These are phyloP conservation scores for Oryzias melastigma DNA, from an alignment of 2,113 vertebrate genomes.

Conservation along the genomic window DNA sequence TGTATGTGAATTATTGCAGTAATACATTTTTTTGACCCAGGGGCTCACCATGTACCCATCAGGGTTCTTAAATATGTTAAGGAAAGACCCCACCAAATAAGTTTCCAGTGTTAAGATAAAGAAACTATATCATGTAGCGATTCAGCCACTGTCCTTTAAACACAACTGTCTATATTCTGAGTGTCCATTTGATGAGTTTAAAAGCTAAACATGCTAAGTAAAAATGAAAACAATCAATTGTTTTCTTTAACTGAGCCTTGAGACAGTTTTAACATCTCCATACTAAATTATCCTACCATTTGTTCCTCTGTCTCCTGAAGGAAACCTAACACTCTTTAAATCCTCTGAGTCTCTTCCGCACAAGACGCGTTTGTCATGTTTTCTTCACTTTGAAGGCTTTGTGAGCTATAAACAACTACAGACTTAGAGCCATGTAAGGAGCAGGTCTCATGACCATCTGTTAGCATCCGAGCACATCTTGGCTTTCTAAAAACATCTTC, in stretches of 20 bases:
- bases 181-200: not conserved
- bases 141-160: not conserved
- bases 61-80: slow-evolving; percentile 35
- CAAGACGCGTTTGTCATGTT: slow-evolving; percentile 20
- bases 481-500: not conserved
- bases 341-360: slow-evolving; percentile 36
- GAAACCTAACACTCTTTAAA: slow-evolving; percentile 22
- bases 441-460: not conserved
- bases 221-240: not conserved
- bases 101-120: not conserved
- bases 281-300: not conserved
- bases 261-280: not conserved
- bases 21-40: not conserved
- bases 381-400: slow-evolving; percentile 28
- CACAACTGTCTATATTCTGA: slow-evolving; percentile 3
- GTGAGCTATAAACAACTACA: slow-evolving; percentile 18
- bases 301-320: slow-evolving; percentile 3
- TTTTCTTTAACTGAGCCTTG: not conserved
- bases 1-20: too few relatives aligned
- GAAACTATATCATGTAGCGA: slow-evolving; percentile 5
- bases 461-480: not conserved
- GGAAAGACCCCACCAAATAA: not conserved
- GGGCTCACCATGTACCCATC: not conserved
- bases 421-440: slow-evolving; percentile 44
- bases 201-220: not conserved